These are phyloP conservation scores for Pempheris klunzingeri DNA, from an alignment of 2,797 vertebrate genomes.

Conservation along the genomic window DNA sequence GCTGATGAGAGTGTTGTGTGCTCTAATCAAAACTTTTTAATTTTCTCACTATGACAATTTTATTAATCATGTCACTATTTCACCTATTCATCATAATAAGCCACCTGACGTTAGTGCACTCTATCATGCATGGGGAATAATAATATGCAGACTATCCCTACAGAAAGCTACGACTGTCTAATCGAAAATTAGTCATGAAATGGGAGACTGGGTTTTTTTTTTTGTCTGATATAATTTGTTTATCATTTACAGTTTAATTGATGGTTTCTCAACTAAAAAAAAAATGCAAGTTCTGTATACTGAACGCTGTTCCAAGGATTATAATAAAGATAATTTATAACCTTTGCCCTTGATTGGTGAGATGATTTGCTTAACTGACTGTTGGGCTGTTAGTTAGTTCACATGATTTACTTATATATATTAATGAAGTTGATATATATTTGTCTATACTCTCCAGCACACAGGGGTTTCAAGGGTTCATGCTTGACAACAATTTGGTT, in stretches of 20 bases:
- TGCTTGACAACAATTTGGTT: not conserved
- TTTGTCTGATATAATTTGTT: constrained; percentile 59
- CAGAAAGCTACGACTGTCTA: constrained; percentile 43
- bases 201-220: constrained; percentile 41
- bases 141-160: constrained; percentile 49
- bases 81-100: constrained; percentile 36
- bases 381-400: not conserved
- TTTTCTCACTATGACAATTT: constrained; percentile 44
- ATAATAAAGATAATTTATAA: constrained; percentile 89
- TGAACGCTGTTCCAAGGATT: constrained; percentile 85
- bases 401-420: not conserved
- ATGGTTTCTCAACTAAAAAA: constrained; percentile 69
- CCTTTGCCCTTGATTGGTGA: constrained; percentile 64
- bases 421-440: not conserved
- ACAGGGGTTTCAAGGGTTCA: not conserved
- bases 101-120: constrained; percentile 51
- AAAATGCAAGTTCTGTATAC: constrained; percentile 86
- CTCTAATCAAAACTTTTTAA: constrained; percentile 30
- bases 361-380: constrained; percentile 19
- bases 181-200: constrained; percentile 26
- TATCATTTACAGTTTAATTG: constrained; percentile 62
- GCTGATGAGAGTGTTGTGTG: constrained; percentile 16
- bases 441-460: not conserved
- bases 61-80: constrained; percentile 30
- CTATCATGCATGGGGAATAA: constrained; percentile 66